A percentile compares a stretch with the other conserved stretches of the same genome.
Conservation (phyloP, 2,797 vertebrate species). For the Gymnopithys bicolor region DNA sequence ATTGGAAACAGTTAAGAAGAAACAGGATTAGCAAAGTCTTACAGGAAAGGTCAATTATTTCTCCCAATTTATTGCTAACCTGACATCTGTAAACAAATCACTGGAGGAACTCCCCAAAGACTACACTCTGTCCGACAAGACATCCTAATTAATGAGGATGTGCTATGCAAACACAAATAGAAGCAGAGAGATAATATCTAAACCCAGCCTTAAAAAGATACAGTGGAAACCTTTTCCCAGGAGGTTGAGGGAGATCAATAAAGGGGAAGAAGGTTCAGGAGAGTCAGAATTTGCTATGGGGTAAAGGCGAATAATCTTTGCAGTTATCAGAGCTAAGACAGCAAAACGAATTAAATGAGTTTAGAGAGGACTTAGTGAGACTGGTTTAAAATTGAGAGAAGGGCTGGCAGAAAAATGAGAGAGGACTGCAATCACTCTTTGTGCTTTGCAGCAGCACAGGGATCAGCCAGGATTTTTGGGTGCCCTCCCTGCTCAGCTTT, state of each 20-base stretch:
- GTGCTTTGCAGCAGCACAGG: fast-evolving
- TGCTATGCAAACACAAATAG: background rate
- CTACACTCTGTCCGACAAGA: conserved; percentile 24
- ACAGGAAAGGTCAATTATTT: conserved; percentile 68
- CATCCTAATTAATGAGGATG: conserved; percentile 56
- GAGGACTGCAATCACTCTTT: background rate
- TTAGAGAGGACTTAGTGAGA: background rate
- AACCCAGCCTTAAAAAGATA: background rate
- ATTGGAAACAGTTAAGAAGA: conserved; percentile 45
- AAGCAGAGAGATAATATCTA: background rate
- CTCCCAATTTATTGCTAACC: conserved; percentile 56
- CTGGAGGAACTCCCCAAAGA: conserved; percentile 8
- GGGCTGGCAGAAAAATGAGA: background rate
- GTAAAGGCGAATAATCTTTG: background rate
- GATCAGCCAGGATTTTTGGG: background rate
- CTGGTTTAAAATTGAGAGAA: background rate
- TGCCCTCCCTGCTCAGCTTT: background rate
- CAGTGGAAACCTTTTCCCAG: background rate
- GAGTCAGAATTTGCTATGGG: background rate
- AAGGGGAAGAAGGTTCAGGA: background rate
- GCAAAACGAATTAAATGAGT: background rate
- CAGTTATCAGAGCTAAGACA: background rate
- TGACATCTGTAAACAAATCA: conserved; percentile 70
- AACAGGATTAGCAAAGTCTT: conserved; percentile 60
- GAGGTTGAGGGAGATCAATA: background rate